Evolutionary conservation across 1,140 invertebrate genomes (phyloP), one percentile per base, ranked within the genome.

Genomic region (Wiebesia pumilae): DNA sequence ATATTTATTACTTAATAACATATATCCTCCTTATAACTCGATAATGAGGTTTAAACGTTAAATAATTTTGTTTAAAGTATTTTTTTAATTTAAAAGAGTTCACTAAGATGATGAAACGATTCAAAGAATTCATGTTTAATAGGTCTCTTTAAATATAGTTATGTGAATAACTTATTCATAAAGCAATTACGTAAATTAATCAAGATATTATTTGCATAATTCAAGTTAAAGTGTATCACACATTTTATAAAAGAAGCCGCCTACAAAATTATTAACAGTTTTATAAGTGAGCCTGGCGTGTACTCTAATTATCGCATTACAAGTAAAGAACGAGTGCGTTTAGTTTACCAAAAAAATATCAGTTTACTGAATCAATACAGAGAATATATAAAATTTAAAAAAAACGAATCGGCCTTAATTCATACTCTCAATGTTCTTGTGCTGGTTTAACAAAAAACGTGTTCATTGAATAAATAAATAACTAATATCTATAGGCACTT

Each of bases 201-300:
- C 71, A 40, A 43, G 0, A 71, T 6, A 24, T 40, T 40, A 40
- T 4, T 4, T 43, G 38, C 27, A n/a, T 43, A 75, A 27, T 43
- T 75, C 1, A n/a, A 75, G 10, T 19, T 24, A 10, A 27, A 75
- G 40, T 24, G 69, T 38, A 43, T 0, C 0, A 4, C n/a, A n/a
- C 12, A 38, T 43, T 43, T 75, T n/a, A 14, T 75, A 43, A 14
- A 40, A 75, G 27, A 75, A 43, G 2, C 12, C 21, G 38, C 24
- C 71, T 43, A 75, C 40, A n/a, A 43, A 75, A 75, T 75, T 43
- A 75, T 75, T 38, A 75, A 75, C 40, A 43, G n/a, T 43, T 75
- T 43, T 75, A 43, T n/a, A 43, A 75, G 40, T 43, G 71, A 27
- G 27, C 10, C n/a, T 14, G 21, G 71, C n/a, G 38, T 14, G 21